Evolutionary conservation across 2,888 invertebrate genomes (phyloP), one percentile per base, ranked within the genome.

Genomic region (Patella depressa): DNA sequence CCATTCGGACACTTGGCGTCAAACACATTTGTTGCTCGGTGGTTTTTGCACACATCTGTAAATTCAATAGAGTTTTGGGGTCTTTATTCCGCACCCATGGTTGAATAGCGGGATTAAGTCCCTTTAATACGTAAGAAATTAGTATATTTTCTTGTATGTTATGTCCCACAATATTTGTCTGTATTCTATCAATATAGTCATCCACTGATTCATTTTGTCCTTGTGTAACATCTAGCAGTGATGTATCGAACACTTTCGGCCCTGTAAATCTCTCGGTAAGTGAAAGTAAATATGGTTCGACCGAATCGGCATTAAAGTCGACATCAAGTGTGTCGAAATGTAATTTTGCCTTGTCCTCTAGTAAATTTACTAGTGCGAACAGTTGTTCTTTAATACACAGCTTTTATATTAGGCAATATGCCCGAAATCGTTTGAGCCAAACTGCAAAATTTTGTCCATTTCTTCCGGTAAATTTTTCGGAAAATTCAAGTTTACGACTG

Each of bases 191-290:
- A 17, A 57, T 57, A 57, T 57, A 57, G n/a, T 57, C 57, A 57
- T 57, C 57, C 3, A 57, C 57, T 57, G 57, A 17, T n/a, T 57
- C 57, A 57, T n/a, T 57, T 57, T 14, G 15, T 17, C 57, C n/a
- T 57, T 57, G 57, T 57, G 14, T 57, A 14, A 57, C 57, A 57
- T 57, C 57, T 57, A 57, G n/a, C n/a, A 17, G n/a, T 57, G 57
- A 57, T 14, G 57, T 57, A n/a, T 57, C 57, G n/a, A 57, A 57
- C 57, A 57, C 57, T 57, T 57, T 57, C 57, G 57, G 57, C n/a
- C 3, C n/a, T 14, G 14, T n/a, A 57, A 57, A 57, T 57, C 57
- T 57, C 14, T 57, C n/a, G n/a, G 57, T 17, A 17, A 57, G n/a
- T 17, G 57, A 14, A 17, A n/a, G 14, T 12, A 57, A 57, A 57